phyloP scores from a whole-genome alignment of 2,113 vertebrate genomes.

The Eurystomus gularis region DNA sequence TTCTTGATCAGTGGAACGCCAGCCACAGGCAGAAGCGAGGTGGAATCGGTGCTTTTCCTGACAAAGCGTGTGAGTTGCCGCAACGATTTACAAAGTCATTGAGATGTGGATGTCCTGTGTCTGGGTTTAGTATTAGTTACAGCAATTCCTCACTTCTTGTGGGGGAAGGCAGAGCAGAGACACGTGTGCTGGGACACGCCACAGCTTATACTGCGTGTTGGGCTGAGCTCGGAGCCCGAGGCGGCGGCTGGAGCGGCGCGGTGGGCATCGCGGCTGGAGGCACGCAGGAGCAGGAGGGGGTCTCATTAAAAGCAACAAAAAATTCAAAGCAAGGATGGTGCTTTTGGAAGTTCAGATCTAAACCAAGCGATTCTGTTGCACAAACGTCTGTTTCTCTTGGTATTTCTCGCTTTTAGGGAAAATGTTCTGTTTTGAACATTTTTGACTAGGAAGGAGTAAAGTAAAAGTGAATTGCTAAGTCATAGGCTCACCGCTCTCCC shows the following conservation, averaged over 20 bases:
- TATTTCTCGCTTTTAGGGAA: background rate
- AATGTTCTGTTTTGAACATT: background rate
- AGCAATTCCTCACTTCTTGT: background rate
- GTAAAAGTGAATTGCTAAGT: background rate
- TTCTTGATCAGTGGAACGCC: background rate
- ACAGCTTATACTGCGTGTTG: background rate
- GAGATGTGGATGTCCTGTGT: background rate
- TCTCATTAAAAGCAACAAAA: background rate
- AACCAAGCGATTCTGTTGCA: background rate
- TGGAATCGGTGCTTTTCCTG: background rate
- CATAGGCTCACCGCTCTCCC: background rate
- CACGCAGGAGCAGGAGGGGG: background rate
- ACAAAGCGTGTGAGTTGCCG: background rate
- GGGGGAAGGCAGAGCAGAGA: background rate
- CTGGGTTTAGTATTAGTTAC: background rate
- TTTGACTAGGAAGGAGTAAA: background rate
- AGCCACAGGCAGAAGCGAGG: background rate
- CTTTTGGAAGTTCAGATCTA: background rate
- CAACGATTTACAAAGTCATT: background rate
- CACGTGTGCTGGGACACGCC: accelerated
- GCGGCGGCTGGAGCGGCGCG: background rate
- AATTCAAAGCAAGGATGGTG: background rate
- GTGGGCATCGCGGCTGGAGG: background rate
- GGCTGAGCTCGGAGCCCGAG: background rate
- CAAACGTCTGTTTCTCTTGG: background rate